These are phyloP conservation scores for Oithona nana DNA, from an alignment of 2,888 invertebrate species.

Conservation along the genomic window DNA sequence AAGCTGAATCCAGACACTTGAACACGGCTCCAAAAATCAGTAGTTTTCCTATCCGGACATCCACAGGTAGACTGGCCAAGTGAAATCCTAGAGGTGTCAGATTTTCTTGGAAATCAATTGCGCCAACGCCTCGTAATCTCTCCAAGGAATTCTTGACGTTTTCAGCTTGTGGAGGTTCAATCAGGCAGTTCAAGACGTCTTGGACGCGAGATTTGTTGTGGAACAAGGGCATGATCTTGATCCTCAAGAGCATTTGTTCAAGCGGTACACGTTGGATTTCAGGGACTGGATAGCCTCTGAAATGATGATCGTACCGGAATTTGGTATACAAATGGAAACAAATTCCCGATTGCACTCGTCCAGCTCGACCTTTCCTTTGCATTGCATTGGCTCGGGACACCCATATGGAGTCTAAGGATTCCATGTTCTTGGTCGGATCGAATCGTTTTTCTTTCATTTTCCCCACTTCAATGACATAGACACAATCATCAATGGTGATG, in stretches of 20 bases:
- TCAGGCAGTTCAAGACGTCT: slow-evolving; percentile 28
- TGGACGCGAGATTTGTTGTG: slow-evolving; percentile 33
- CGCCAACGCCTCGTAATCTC: slow-evolving; percentile 54
- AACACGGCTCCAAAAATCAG: slow-evolving; percentile 80
- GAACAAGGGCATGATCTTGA: slow-evolving; percentile 44
- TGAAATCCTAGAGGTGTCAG: slow-evolving; percentile 72
- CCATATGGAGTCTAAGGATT: slow-evolving; percentile 68
- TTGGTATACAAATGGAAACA: slow-evolving; percentile 69
- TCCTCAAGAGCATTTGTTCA: slow-evolving; percentile 55
- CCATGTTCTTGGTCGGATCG: slow-evolving; percentile 65
- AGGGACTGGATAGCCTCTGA: slow-evolving; percentile 56
- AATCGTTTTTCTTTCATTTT: slow-evolving; percentile 78
- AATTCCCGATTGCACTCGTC: slow-evolving; percentile 69
- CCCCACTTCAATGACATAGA: slow-evolving; percentile 78
- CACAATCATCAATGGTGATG: slow-evolving; percentile 85
- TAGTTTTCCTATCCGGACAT: slow-evolving; percentile 67
- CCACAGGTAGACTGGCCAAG: slow-evolving; percentile 69
- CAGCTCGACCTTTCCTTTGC: slow-evolving; percentile 75
- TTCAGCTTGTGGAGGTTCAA: slow-evolving; percentile 50
- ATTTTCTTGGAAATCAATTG: slow-evolving; percentile 49
- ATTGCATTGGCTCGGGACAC: slow-evolving; percentile 73
- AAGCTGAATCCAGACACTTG: slow-evolving; percentile 71
- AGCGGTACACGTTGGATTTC: slow-evolving; percentile 76
- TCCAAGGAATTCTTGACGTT: slow-evolving; percentile 47
- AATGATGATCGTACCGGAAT: slow-evolving; percentile 33